These are phyloP conservation scores for Anorthoa munda DNA, from an alignment of 2,888 invertebrate genomes.

Conservation along the genomic window DNA sequence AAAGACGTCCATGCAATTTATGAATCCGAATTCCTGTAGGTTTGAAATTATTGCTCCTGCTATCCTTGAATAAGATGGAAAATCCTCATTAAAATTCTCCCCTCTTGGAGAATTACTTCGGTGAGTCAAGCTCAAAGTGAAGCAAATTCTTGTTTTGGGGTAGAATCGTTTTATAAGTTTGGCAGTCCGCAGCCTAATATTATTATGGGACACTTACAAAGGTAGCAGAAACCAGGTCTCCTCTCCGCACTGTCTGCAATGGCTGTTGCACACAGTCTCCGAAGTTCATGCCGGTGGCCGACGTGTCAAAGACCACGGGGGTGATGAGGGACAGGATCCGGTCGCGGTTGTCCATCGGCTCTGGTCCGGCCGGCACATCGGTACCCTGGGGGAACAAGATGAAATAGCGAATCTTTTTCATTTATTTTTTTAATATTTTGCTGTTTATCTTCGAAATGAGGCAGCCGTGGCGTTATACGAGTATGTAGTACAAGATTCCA, in stretches of 20 bases:
- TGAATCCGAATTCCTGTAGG: not conserved
- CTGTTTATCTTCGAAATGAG: not conserved
- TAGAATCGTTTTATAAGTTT: not conserved
- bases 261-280: conserved; percentile 94
- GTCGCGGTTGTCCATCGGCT: conserved; percentile 93
- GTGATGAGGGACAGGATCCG: conserved; percentile 93
- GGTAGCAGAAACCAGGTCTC: conserved; percentile 92
- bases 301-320: conserved; percentile 94
- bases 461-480: no score
- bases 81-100: no score
- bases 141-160: no score
- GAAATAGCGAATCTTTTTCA: conserved; percentile 59
- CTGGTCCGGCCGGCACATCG: conserved; percentile 91
- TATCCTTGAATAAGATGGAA: no score
- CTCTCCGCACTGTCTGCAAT: conserved; percentile 90
- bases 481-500: no score
- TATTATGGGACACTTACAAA: conserved; percentile 92
- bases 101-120: no score
- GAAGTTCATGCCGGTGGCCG: conserved; percentile 92
- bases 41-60: not conserved
- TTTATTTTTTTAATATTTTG: not conserved
- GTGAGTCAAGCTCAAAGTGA: no score
- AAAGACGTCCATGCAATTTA: not conserved
- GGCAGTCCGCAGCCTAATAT: not conserved
- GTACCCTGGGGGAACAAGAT: conserved; percentile 76